Evolutionary conservation across 2,888 invertebrate species (phyloP), one percentile per base, ranked within the genome.

Genomic region (Dorcus parallelipipedus): DNA sequence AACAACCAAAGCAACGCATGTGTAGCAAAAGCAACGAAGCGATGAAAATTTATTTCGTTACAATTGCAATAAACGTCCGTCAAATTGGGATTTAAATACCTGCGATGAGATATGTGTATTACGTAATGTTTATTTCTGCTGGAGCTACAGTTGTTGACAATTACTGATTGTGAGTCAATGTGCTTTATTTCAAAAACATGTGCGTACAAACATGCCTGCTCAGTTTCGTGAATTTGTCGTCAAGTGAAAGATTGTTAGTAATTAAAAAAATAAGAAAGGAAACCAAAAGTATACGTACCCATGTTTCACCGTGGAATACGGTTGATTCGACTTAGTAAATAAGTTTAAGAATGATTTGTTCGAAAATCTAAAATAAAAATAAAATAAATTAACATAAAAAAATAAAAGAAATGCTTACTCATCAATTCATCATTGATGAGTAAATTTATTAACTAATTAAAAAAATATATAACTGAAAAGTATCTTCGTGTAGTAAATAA

Each of bases 321-420:
- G 82, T 76, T 81, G 84, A 73, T 83, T 82, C 72, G 85, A 80
- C 80, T 86, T 86, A 76, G 84, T 81, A 78, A 85, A 85, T 76
- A 87, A 82, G 80, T 87, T 87, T 80, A 87, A 80, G 80, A 86
- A 84, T 68, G 87, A 87, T 79, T 87, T 87, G 77, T 86, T 85
- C 53, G 86, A 86, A 79, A 86, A 86, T 85, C 88, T 88, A 86
- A 76, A 81, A 77, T 69, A 64, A 72, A 73, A 71, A 74, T 76
- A 73, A 69, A 76, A 75, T 73, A 73, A 75, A 58, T 64, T 56
- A 60, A 65, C 55, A 67, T 53, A 61, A 67, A 63, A 48, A 65
- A 65, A 20, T 20, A 20, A 64, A 61, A 14, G 14, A 14, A 14
- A 14, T 14, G 14, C 14, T 14, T 14, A 14, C 14, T 14, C 14